Conservation (phyloP, 2,888 invertebrate species). For the Hermaeophaga mercurialis region DNA sequence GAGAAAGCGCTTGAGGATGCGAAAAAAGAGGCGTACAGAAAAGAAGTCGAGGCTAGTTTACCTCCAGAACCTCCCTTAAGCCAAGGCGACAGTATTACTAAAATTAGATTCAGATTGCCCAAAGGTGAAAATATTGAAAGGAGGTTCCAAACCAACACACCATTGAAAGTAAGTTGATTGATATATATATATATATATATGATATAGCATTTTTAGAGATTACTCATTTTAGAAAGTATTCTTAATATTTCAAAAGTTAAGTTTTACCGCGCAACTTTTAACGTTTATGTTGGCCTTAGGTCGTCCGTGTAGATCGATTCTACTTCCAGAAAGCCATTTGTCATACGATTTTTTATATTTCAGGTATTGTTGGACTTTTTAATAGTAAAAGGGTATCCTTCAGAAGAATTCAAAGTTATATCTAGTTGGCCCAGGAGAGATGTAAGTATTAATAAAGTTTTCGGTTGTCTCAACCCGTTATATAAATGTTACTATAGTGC, state of each 20-base stretch:
- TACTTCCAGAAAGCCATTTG: neutral
- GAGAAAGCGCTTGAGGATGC: conserved; percentile 75
- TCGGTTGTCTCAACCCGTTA: too few relatives aligned
- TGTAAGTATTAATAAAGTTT: too few relatives aligned
- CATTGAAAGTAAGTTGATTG: conserved; percentile 62
- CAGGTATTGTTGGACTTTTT: conserved; percentile 85
- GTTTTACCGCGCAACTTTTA: too few relatives aligned
- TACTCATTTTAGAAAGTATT: too few relatives aligned
- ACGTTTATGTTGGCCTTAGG: too few relatives aligned
- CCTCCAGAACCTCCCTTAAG: conserved; percentile 72
- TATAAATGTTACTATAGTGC: too few relatives aligned
- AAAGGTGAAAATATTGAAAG: conserved; percentile 77
- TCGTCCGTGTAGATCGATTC: too few relatives aligned
- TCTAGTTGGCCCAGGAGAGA: conserved; percentile 94
- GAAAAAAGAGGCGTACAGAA: conserved; percentile 72
- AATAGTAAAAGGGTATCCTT: conserved; percentile 85
- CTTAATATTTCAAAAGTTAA: too few relatives aligned
- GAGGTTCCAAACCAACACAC: conserved; percentile 69
- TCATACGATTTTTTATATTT: conserved; percentile 52
- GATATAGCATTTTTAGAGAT: too few relatives aligned
- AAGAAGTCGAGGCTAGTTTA: conserved; percentile 68
- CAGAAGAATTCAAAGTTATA: conserved; percentile 87
- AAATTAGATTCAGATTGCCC: conserved; percentile 83
- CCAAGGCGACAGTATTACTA: conserved; percentile 65
- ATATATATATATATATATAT: too few relatives aligned